Evolutionary conservation across 1,140 invertebrate species (phyloP).

Genomic region (Drosophila serrata): DNA sequence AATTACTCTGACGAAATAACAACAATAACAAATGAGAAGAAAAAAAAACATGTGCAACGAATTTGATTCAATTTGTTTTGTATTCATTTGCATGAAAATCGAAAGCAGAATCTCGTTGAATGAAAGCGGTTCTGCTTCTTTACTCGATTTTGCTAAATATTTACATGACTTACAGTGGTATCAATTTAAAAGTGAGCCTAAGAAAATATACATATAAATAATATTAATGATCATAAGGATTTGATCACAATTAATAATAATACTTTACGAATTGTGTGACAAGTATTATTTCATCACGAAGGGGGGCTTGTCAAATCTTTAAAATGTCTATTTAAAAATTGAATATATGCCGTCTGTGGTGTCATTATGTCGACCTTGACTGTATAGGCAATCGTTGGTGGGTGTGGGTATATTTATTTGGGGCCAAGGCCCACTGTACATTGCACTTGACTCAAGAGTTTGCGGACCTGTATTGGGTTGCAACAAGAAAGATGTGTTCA

Average conservation of each 20-base stretch:
- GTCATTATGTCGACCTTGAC: not conserved
- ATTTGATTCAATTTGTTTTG: conserved; percentile 34
- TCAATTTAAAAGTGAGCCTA: not conserved
- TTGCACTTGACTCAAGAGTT: conserved; percentile 24
- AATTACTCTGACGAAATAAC: conserved; percentile 67
- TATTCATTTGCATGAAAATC: conserved; percentile 60
- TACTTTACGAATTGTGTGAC: not conserved
- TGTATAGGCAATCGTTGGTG: conserved; percentile 6
- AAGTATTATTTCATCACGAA: not conserved
- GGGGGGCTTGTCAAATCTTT: not conserved
- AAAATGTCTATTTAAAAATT: not conserved
- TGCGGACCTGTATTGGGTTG: not conserved
- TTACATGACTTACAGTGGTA: conserved; percentile 4
- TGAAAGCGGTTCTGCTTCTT: conserved; percentile 23
- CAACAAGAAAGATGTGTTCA: not conserved
- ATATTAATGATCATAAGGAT: not conserved
- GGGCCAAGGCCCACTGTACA: conserved; percentile 35
- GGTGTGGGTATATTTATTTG: conserved; percentile 8
- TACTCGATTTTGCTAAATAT: conserved; percentile 7
- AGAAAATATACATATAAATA: not conserved
- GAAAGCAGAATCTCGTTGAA: conserved; percentile 56
- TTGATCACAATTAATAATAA: not conserved
- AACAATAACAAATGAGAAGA: conserved; percentile 25
- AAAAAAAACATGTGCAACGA: conserved; percentile 18
- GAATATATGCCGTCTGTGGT: not conserved